Evolutionary conservation across 2,113 vertebrate species (phyloP).

Genomic region (Bubalus kerabau): DNA sequence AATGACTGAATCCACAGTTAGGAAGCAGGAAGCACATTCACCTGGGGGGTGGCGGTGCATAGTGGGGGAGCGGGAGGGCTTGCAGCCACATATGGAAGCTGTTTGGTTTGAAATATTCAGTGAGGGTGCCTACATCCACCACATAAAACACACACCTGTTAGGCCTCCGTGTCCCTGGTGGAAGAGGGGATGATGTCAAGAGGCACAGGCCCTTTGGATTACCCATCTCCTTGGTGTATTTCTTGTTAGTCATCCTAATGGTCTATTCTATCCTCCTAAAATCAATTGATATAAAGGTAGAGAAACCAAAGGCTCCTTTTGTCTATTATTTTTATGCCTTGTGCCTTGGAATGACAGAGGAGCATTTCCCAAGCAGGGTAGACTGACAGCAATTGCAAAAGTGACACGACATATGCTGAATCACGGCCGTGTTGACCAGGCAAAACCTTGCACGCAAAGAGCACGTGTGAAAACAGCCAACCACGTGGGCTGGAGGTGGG

Average conservation of each 20-base stretch:
- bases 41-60: not conserved
- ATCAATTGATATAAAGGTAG: not conserved
- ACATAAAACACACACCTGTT: not conserved
- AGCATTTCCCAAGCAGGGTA: not conserved
- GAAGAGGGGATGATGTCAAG: not conserved
- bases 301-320: not conserved
- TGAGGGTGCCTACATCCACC: not conserved
- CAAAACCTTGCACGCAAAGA: not conserved
- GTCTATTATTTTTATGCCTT: not conserved
- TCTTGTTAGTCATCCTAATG: not conserved
- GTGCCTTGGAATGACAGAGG: not conserved
- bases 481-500: not conserved
- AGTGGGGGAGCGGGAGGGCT: fast-evolving
- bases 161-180: not conserved
- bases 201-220: not conserved
- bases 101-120: not conserved
- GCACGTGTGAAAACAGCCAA: slow-evolving; percentile 19
- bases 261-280: not conserved
- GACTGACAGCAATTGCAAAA: not conserved
- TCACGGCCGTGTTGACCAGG: slow-evolving; percentile 17
- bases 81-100: not conserved
- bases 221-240: not conserved
- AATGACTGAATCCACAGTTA: not conserved
- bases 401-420: not conserved
- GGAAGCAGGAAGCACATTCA: not conserved